These are phyloP conservation scores for Sinella curviseta DNA, from an alignment of 1,140 invertebrate genomes.

Conservation along the genomic window DNA sequence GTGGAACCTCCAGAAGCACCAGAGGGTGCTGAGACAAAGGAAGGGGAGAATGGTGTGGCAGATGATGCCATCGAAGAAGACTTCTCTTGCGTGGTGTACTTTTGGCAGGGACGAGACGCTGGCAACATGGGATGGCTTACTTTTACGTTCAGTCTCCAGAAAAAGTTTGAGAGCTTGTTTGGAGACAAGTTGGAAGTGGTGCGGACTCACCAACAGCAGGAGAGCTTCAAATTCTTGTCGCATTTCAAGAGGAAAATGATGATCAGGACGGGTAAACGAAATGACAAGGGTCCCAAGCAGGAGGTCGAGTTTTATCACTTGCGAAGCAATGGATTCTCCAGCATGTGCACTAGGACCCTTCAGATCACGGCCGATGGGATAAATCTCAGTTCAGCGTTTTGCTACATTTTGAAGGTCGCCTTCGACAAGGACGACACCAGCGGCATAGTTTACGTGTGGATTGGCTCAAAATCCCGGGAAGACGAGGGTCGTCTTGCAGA, in stretches of 20 bases:
- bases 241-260: constrained; percentile 96
- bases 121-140: constrained; percentile 99
- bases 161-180: constrained; percentile 95
- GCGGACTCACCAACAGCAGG: constrained; percentile 96
- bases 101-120: constrained; percentile 97
- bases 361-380: constrained; percentile 81
- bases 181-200: constrained; percentile 95
- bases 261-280: constrained; percentile 84
- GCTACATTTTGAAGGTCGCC: constrained; percentile 93
- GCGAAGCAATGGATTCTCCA: constrained; percentile 86
- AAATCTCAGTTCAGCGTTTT: constrained; percentile 79
- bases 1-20: constrained; percentile 59
- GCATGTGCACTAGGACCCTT: constrained; percentile 88
- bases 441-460: constrained; percentile 97
- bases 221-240: constrained; percentile 97
- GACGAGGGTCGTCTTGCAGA: constrained; percentile 86
- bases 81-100: constrained; percentile 96
- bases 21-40: constrained; percentile 53
- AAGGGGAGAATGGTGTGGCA: constrained; percentile 59
- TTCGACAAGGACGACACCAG: constrained; percentile 86
- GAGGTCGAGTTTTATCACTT: constrained; percentile 90
- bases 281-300: constrained; percentile 52
- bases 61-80: constrained; percentile 77
- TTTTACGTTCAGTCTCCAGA: constrained; percentile 96
- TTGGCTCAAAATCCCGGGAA: constrained; percentile 82